Base-by-base conservation (phyloP, 2,888 invertebrate species). In the Oligia strigilis region DNA sequence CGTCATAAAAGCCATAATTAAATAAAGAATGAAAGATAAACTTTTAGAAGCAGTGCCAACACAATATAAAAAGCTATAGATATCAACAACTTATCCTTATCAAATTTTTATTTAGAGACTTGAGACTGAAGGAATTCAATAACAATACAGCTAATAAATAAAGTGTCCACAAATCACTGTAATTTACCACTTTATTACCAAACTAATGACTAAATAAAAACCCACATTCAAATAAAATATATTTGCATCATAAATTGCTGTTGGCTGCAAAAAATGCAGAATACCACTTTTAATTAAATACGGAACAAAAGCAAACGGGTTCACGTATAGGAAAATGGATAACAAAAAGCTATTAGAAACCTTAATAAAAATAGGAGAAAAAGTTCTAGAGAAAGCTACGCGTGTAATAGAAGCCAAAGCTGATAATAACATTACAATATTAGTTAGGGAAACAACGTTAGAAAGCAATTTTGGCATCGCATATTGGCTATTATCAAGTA, bases 401-500 rank as follows among this genome's bases (percentile, higher is more conserved):
- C 85, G 82, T 84, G 85, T 92, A 92, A 92, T 92, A 92, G 91
- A 91, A 93, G 93, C 91, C 90, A 92, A 92, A 93, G 93, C 92
- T 90, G 92, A 92, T 96, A 96, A 97, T 95, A 91, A 92, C 87
- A 94, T 96, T 96, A 89, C 93, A 91, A 93, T 96, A 95, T 95
- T 96, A 96, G 95, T 96, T 95, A 93, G 92, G 95, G 93, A 96
- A 97, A 97, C 94, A 94, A 94, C 92, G 95, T 97, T 97, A 97
- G 91, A 94, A 96, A 95, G 96, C 97, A 97, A 97, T 97, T 97
- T 96, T 92, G 96, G 96, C 94, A 92, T 94, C 96, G 94, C 95
- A 96, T 97, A 97, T 97, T 97, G 97, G 91, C 96, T 96, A 96
- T 97, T 96, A 97, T 93, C 94, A 92, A 93, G 92, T 92, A 90